These are phyloP conservation scores for Andrena cerasifolii DNA, from an alignment of 1,140 invertebrate species.

Conservation along the genomic window DNA sequence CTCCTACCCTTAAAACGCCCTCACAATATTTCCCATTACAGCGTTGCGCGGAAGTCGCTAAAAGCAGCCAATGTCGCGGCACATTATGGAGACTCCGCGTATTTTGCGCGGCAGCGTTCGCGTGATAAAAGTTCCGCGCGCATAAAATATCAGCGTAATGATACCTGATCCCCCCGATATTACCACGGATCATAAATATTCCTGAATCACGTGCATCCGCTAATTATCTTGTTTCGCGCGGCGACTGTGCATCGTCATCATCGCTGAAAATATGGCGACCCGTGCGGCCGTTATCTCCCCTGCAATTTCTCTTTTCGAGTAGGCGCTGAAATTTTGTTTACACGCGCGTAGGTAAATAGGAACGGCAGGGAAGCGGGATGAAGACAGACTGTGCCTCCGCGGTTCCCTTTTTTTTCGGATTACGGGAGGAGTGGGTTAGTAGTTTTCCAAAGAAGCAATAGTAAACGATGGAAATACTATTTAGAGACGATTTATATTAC, in stretches of 20 bases:
- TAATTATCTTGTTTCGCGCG: slow-evolving; percentile 16
- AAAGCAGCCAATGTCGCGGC: no score
- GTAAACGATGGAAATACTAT: no score
- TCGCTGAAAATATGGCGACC: slow-evolving; percentile 1
- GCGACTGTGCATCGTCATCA: background rate
- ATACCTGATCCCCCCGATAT: background rate
- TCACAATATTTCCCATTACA: background rate
- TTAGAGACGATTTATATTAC: background rate
- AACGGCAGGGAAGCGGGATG: no score
- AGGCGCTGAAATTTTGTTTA: slow-evolving; percentile 7
- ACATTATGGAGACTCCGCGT: no score
- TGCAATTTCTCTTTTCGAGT: background rate
- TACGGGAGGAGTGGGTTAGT: no score
- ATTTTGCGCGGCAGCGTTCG: no score
- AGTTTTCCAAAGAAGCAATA: no score
- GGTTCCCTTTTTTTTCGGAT: background rate
- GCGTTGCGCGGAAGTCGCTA: no score
- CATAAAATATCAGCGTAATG: background rate
- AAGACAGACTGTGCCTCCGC: no score
- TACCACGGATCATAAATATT: slow-evolving; percentile 7
- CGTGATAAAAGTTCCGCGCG: background rate
- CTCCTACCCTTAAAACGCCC: no score
- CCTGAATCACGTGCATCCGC: background rate
- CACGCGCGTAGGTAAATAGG: no score
- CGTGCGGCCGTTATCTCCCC: background rate